phyloP scores from a whole-genome alignment of 2,888 invertebrate genomes.

The Rhagonycha lutea region DNA sequence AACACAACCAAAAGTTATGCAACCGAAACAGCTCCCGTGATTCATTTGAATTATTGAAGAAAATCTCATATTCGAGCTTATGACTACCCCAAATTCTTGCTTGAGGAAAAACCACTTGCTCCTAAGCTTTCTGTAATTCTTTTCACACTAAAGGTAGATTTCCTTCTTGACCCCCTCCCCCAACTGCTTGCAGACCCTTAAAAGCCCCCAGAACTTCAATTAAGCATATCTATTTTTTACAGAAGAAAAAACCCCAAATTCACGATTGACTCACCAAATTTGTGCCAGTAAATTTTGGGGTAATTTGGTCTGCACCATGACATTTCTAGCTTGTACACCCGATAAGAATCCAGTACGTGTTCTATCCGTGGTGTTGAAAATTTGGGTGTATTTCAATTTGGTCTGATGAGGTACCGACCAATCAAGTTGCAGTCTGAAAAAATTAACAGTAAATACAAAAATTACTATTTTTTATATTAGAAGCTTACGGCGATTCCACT shows the following conservation, averaged over 20 bases:
- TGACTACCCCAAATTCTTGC: no score
- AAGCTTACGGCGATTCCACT: constrained; percentile 54
- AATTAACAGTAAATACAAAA: neutral
- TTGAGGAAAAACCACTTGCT: no score
- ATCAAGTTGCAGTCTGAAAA: constrained; percentile 61
- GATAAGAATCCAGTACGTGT: constrained; percentile 85
- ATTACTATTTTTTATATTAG: neutral
- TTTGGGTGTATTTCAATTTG: constrained; percentile 89
- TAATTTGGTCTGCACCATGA: constrained; percentile 91
- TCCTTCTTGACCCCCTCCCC: no score
- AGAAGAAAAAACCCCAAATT: no score
- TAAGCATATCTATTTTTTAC: neutral
- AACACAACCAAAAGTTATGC: no score
- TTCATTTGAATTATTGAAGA: no score
- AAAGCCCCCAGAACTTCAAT: no score
- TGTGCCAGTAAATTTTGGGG: constrained; percentile 89
- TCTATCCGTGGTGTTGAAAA: constrained; percentile 91
- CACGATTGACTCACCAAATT: constrained; percentile 71
- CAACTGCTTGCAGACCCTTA: no score
- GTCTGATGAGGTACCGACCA: constrained; percentile 87
- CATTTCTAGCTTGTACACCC: constrained; percentile 89
- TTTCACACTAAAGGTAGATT: no score
- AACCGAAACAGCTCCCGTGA: no score
- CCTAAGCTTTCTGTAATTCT: no score
- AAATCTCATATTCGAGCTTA: no score